Evolutionary conservation across 2,888 invertebrate genomes (phyloP).

Genomic region (Hyalella azteca): DNA sequence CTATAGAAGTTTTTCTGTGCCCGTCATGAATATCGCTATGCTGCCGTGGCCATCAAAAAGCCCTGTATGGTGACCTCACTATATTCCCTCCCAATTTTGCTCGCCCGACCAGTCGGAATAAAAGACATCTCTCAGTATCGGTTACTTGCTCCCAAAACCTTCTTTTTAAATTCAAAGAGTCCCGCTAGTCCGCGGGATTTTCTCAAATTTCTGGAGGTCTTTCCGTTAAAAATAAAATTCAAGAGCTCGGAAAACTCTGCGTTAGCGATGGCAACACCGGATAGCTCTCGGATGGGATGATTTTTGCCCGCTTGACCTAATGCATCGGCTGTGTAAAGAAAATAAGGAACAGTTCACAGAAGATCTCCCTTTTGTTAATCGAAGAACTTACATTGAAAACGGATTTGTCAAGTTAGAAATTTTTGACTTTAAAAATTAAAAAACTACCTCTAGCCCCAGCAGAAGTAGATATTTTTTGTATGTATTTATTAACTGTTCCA

Average conservation of each 20-base stretch:
- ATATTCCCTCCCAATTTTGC: slow-evolving; percentile 4
- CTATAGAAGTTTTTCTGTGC: no score
- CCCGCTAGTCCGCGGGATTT: not conserved
- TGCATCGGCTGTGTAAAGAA: slow-evolving; percentile 32
- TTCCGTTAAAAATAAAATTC: slow-evolving; percentile 24
- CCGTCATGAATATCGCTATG: no score
- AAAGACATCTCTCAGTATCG: slow-evolving; percentile 16
- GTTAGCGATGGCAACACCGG: slow-evolving; percentile 34
- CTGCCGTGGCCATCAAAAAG: not conserved
- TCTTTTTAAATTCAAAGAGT: not conserved
- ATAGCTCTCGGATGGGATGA: slow-evolving; percentile 36
- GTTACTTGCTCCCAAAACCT: slow-evolving; percentile 16
- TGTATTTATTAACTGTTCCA: no score
- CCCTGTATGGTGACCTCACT: not conserved
- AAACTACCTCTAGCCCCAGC: no score
- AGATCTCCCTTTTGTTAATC: slow-evolving; percentile 26
- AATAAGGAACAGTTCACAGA: not conserved
- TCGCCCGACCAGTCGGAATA: not conserved
- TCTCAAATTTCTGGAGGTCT: slow-evolving; percentile 7
- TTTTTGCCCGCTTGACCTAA: slow-evolving; percentile 36
- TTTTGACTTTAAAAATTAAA: no score
- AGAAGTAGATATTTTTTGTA: no score
- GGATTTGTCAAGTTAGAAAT: no score
- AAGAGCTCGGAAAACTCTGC: slow-evolving; percentile 10
- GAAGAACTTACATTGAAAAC: slow-evolving; percentile 8